A percentile compares a stretch with the other conserved stretches of the same genome.
Conservation (phyloP, 2,113 vertebrate genomes). For the Chaetura pelagica region DNA sequence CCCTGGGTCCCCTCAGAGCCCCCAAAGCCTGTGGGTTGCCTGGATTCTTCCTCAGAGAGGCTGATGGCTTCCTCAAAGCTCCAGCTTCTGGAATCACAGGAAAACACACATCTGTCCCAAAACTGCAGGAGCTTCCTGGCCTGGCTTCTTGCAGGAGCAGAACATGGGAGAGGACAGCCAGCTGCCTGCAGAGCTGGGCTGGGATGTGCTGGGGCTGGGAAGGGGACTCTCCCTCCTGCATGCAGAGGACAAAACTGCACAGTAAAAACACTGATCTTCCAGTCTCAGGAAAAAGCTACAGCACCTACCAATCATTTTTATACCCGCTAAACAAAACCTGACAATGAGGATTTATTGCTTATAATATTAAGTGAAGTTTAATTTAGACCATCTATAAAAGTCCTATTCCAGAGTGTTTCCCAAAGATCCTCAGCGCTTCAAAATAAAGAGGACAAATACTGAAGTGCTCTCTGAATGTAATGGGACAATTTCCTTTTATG, state of each 20-base stretch:
- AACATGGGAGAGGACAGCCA: background rate
- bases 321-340: slow-evolving; percentile 62
- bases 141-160: accelerated
- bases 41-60: background rate
- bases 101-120: background rate
- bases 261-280: slow-evolving; percentile 28
- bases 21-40: background rate
- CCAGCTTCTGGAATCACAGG: background rate
- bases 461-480: slow-evolving; percentile 57
- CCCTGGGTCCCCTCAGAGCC: accelerated
- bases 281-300: slow-evolving; percentile 36
- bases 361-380: slow-evolving; percentile 67
- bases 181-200: accelerated
- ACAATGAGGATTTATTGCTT: slow-evolving; percentile 64
- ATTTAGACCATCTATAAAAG: slow-evolving; percentile 69
- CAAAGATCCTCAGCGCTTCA: slow-evolving; percentile 49
- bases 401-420: slow-evolving; percentile 56
- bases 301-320: slow-evolving; percentile 70
- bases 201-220: accelerated
- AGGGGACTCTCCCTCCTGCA: background rate
- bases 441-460: slow-evolving; percentile 69
- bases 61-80: background rate
- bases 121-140: background rate
- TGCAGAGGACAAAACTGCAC: background rate
- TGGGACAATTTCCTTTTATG: slow-evolving; percentile 69